phyloP scores from a whole-genome alignment of 2,888 invertebrate genomes.

The Dolomedes plantarius region DNA sequence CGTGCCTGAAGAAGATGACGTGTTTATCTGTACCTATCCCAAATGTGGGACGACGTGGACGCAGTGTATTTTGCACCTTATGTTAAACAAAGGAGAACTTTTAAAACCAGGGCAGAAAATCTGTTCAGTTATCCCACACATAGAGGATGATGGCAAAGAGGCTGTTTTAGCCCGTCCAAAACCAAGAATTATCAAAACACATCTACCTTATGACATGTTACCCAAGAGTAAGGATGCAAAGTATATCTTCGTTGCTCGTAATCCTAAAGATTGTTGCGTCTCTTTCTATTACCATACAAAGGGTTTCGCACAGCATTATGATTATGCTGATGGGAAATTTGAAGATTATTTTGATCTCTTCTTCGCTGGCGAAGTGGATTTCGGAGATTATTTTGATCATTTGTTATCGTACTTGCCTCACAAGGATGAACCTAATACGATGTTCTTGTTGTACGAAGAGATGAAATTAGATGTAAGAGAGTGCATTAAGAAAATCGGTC shows the following conservation, averaged over 20 bases:
- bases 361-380: constrained; percentile 75
- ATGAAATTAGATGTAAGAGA: constrained; percentile 75
- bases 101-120: constrained; percentile 14
- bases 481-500: constrained; percentile 70
- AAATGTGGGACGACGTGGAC: constrained; percentile 69
- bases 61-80: constrained; percentile 43
- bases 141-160: constrained; percentile 42
- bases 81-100: constrained; percentile 29
- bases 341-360: constrained; percentile 77
- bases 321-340: constrained; percentile 71
- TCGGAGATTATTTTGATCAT: constrained; percentile 68
- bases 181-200: constrained; percentile 73
- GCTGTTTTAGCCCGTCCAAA: background rate
- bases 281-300: constrained; percentile 77
- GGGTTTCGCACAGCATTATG: constrained; percentile 15
- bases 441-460: constrained; percentile 77
- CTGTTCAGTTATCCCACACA: constrained; percentile 21
- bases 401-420: constrained; percentile 46
- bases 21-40: constrained; percentile 60
- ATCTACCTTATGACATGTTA: constrained; percentile 74
- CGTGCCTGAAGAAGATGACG: constrained; percentile 33
- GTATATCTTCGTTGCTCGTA: constrained; percentile 77
- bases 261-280: constrained; percentile 78
- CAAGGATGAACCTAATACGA: constrained; percentile 75
- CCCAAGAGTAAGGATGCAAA: constrained; percentile 61